phyloP scores from a whole-genome alignment of 2,113 vertebrate genomes.

The Megaleporinus macrocephalus region DNA sequence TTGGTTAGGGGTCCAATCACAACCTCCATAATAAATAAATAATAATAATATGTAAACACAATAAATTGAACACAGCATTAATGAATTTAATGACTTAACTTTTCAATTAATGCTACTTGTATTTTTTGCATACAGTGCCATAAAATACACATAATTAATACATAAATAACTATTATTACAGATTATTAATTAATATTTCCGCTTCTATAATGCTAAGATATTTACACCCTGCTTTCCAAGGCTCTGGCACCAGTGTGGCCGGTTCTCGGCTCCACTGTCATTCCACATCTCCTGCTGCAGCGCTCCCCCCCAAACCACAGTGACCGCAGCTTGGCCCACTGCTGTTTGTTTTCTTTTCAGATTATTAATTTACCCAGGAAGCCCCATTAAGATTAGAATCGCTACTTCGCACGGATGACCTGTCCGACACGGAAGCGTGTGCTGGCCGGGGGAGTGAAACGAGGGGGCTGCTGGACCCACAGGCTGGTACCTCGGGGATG shows the following conservation, averaged over 20 bases:
- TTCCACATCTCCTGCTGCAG: constrained; percentile 36
- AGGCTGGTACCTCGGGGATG: constrained; percentile 10
- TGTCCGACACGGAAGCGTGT: constrained; percentile 61
- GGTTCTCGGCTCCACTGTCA: constrained; percentile 29
- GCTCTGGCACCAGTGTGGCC: constrained; percentile 25
- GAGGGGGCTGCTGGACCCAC: neutral
- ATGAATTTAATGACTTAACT: too few species aligned
- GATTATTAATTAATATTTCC: too few species aligned
- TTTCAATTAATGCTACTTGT: too few species aligned
- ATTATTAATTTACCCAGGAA: constrained; percentile 78
- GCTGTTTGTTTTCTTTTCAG: constrained; percentile 74
- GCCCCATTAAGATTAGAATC: constrained; percentile 78
- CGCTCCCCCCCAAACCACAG: constrained; percentile 47
- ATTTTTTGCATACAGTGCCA: too few species aligned
- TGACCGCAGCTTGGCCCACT: constrained; percentile 50
- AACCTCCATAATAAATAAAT: too few species aligned
- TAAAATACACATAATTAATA: too few species aligned
- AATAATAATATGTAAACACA: too few species aligned
- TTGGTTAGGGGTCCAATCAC: too few species aligned
- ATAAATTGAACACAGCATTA: too few species aligned
- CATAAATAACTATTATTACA: too few species aligned
- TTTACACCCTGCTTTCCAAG: neutral
- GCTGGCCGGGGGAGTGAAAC: constrained; percentile 33
- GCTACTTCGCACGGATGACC: constrained; percentile 45
- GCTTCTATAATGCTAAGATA: too few species aligned